phyloP scores from a whole-genome alignment of 2,113 vertebrate genomes.

The Pseudopodoces humilis region DNA sequence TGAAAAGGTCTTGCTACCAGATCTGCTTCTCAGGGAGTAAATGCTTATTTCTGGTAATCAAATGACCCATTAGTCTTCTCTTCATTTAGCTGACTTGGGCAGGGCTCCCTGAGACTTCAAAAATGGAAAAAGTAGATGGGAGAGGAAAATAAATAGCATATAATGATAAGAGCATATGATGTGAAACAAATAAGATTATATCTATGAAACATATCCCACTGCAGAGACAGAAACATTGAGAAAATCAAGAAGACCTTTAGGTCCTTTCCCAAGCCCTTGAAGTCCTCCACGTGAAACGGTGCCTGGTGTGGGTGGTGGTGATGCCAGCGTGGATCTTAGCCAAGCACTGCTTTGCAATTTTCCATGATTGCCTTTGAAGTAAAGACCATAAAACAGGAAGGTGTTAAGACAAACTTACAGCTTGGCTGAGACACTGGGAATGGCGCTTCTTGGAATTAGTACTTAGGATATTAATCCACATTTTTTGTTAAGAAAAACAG shows the following conservation, averaged over 20 bases:
- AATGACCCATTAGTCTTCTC: not conserved
- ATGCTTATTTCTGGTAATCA: constrained; percentile 22
- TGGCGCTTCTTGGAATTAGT: not conserved
- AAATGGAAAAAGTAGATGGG: not conserved
- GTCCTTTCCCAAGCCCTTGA: not conserved
- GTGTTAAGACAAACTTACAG: not conserved
- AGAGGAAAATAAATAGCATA: not conserved
- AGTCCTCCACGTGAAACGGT: not conserved
- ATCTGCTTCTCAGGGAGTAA: not conserved
- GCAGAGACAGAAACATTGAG: not conserved
- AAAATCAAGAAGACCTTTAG: not conserved
- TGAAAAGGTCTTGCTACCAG: constrained; percentile 15
- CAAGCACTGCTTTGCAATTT: not conserved
- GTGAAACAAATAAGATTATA: not conserved
- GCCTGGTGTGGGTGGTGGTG: not conserved
- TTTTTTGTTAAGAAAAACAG: not conserved
- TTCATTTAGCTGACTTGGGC: not conserved
- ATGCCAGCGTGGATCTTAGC: not conserved
- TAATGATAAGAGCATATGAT: not conserved
- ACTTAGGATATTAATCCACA: not conserved
- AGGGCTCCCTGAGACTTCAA: not conserved
- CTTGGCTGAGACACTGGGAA: not conserved
- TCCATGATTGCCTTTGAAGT: not conserved
- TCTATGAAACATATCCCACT: not conserved
- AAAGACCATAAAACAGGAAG: not conserved